Conservation (phyloP, 2,888 invertebrate species). For the Leptothorax acervorum region DNA sequence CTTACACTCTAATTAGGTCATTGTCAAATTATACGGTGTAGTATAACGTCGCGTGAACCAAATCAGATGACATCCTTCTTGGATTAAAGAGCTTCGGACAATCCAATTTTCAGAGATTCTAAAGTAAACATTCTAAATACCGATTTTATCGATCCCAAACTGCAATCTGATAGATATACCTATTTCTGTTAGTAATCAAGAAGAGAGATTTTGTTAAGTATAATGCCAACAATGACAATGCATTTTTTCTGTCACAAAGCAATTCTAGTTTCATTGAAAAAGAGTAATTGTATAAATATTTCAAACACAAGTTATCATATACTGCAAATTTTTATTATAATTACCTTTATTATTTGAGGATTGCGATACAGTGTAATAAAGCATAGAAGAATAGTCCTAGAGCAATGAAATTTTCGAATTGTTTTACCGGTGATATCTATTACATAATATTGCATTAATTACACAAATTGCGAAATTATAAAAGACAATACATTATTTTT, state of each 20-base stretch:
- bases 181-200: neutral
- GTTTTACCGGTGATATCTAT: neutral
- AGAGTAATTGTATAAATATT: neutral
- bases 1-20: slow-evolving; percentile 46
- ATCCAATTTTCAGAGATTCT: slow-evolving; percentile 25
- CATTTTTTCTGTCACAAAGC: neutral
- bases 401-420: neutral
- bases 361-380: neutral
- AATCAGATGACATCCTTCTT: slow-evolving; percentile 37
- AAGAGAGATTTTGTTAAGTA: neutral
- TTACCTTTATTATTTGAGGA: neutral
- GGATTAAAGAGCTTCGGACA: neutral
- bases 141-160: neutral
- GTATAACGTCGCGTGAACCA: neutral
- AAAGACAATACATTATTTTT: neutral
- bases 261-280: neutral
- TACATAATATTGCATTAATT: neutral
- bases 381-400: neutral
- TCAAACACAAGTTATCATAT: neutral
- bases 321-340: neutral
- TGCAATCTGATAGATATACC: neutral
- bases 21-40: slow-evolving; percentile 47
- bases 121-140: neutral
- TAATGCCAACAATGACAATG: neutral
- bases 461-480: neutral